Percentiles rank a stretch among this genome's conserved stretches.
Evolutionary conservation across 2,888 invertebrate genomes (phyloP).

Genomic region (Argyresthia goedartella): DNA sequence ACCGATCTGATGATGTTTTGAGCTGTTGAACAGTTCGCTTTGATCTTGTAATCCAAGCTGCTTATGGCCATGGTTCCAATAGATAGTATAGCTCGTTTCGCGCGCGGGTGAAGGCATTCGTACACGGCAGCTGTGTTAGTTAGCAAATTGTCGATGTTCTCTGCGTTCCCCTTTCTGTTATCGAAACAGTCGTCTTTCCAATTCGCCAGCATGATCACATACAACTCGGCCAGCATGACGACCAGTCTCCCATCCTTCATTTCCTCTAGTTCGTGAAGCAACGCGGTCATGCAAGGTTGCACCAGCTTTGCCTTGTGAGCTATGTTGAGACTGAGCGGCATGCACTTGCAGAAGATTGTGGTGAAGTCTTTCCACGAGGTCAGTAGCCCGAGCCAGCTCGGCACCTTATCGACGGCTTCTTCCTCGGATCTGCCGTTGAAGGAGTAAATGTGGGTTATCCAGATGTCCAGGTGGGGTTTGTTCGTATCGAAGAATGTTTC

Average conservation of each 20-base stretch:
- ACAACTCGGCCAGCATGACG: slow-evolving; percentile 73
- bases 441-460: slow-evolving; percentile 71
- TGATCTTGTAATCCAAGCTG: slow-evolving; percentile 65
- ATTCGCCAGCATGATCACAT: slow-evolving; percentile 70
- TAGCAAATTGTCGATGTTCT: slow-evolving; percentile 63
- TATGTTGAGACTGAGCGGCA: slow-evolving; percentile 58
- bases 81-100: slow-evolving; percentile 72
- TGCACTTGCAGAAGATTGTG: slow-evolving; percentile 63
- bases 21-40: slow-evolving; percentile 58
- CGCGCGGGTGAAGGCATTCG: slow-evolving; percentile 70
- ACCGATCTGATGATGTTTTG: slow-evolving; percentile 56
- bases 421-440: slow-evolving; percentile 48
- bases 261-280: slow-evolving; percentile 66
- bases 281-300: slow-evolving; percentile 61
- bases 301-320: slow-evolving; percentile 65
- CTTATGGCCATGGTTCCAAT: slow-evolving; percentile 72
- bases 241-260: slow-evolving; percentile 72
- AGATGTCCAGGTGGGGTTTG: slow-evolving; percentile 62
- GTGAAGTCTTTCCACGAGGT: slow-evolving; percentile 76
- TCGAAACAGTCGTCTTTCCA: slow-evolving; percentile 74
- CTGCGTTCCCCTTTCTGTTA: slow-evolving; percentile 60
- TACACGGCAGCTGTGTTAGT: slow-evolving; percentile 67
- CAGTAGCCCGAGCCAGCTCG: slow-evolving; percentile 69
- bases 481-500: slow-evolving; percentile 69
- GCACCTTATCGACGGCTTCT: slow-evolving; percentile 58